These are phyloP conservation scores for Xestia sexstrigata DNA, from an alignment of 2,888 invertebrate genomes.

Conservation along the genomic window DNA sequence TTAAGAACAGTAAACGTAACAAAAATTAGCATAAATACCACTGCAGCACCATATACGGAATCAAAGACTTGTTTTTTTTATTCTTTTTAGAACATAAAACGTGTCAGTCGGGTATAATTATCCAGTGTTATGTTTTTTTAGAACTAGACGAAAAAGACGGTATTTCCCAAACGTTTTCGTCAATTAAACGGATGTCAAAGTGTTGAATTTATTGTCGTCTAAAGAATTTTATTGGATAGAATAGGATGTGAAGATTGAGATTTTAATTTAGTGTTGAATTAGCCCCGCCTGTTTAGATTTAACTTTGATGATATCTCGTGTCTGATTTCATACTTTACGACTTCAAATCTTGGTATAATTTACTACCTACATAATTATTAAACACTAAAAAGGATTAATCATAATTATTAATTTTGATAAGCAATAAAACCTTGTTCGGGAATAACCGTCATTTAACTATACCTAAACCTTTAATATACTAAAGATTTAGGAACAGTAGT, in stretches of 20 bases:
- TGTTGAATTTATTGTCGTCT: conserved; percentile 66
- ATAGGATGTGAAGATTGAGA: conserved; percentile 39
- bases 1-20: conserved; percentile 37
- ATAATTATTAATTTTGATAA: conserved; percentile 12
- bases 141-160: conserved; percentile 57
- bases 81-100: conserved; percentile 43
- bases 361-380: background rate
- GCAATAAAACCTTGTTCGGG: background rate
- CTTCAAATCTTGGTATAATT: background rate
- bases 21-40: conserved; percentile 49
- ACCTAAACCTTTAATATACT: background rate
- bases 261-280: conserved; percentile 9
- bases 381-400: background rate
- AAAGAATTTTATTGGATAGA: conserved; percentile 37
- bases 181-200: conserved; percentile 67
- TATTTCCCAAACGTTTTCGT: conserved; percentile 68
- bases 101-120: conserved; percentile 49
- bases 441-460: background rate
- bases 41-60: conserved; percentile 46
- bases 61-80: conserved; percentile 38
- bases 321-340: background rate
- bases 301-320: background rate
- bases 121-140: conserved; percentile 50
- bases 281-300: background rate
- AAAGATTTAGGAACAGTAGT: conserved; percentile 6